Percentiles rank a stretch among this genome's conserved stretches.
These are phyloP conservation scores for Hemicentrotus pulcherrimus DNA, from an alignment of 35 echinoderm and acorn worm genomes.

Conservation along the genomic window DNA sequence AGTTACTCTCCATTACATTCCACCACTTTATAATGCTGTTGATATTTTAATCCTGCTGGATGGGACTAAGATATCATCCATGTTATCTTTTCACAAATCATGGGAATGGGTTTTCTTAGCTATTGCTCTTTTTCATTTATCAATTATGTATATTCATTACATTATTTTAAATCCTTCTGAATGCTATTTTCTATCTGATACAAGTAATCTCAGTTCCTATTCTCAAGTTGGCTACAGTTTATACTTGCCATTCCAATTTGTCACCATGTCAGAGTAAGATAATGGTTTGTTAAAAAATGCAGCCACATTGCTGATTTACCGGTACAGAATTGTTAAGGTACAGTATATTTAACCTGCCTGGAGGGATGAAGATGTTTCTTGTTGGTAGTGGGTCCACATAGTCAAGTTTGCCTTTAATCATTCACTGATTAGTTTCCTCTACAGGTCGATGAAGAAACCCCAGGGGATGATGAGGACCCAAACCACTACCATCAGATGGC, in stretches of 20 bases:
- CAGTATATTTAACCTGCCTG: no score
- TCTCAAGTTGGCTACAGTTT: not conserved
- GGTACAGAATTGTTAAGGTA: no score
- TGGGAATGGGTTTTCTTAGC: no score
- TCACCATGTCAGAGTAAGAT: not conserved
- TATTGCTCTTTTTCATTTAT: no score
- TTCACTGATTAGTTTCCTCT: conserved; percentile 37
- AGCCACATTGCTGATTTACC: no score
- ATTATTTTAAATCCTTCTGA: not conserved
- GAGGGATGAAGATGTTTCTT: not conserved
- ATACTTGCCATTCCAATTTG: not conserved
- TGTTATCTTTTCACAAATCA: no score
- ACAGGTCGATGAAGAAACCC: conserved; percentile 11
- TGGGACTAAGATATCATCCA: no score
- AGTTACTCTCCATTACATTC: no score
- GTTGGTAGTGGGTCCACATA: not conserved
- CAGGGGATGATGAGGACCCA: not conserved
- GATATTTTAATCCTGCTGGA: no score
- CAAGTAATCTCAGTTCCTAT: not conserved
- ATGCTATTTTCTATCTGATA: not conserved
- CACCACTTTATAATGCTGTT: no score
- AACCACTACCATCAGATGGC: not conserved
- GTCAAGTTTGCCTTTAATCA: not conserved
- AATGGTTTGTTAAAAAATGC: no score
- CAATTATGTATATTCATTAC: not conserved